Evolutionary conservation across 2,797 vertebrate genomes (phyloP).

Genomic region (Peromyscus aztecus): DNA sequence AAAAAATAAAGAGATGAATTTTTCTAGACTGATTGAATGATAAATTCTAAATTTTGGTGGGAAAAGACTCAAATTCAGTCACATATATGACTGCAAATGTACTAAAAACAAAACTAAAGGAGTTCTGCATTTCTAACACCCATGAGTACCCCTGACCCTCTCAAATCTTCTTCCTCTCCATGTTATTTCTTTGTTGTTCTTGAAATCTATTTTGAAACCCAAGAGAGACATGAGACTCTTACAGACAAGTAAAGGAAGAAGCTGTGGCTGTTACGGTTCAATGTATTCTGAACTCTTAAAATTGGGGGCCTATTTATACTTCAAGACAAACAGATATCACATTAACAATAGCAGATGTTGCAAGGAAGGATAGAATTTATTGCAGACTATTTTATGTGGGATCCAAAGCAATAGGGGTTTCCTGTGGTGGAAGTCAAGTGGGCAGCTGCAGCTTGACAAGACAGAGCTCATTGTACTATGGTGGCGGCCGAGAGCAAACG

Average conservation of each 20-base stretch:
- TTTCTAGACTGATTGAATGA: not conserved
- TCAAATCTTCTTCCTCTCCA: conserved; percentile 69
- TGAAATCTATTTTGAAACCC: conserved; percentile 79
- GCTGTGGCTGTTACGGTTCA: conserved; percentile 79
- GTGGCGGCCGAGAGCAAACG: not conserved
- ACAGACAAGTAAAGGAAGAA: conserved; percentile 78
- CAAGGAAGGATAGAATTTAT: conserved; percentile 55
- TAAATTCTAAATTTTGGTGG: not conserved
- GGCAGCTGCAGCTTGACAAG: conserved; percentile 63
- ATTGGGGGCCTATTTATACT: conserved; percentile 82
- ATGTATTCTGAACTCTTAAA: conserved; percentile 80
- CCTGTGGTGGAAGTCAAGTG: conserved; percentile 70
- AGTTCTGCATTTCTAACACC: conserved; percentile 60
- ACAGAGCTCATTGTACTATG: not conserved
- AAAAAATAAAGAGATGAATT: not conserved
- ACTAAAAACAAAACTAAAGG: conserved; percentile 57
- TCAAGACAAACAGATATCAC: conserved; percentile 81
- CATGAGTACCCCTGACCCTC: conserved; percentile 48
- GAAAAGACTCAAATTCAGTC: not conserved
- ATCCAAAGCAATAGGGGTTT: conserved; percentile 67
- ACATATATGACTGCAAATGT: not conserved
- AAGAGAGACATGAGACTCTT: conserved; percentile 73
- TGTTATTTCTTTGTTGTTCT: conserved; percentile 79
- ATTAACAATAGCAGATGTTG: conserved; percentile 83
- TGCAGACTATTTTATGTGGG: conserved; percentile 57